Conservation (phyloP, 1,140 invertebrate species). For the Trypoxylus dichotomus region DNA sequence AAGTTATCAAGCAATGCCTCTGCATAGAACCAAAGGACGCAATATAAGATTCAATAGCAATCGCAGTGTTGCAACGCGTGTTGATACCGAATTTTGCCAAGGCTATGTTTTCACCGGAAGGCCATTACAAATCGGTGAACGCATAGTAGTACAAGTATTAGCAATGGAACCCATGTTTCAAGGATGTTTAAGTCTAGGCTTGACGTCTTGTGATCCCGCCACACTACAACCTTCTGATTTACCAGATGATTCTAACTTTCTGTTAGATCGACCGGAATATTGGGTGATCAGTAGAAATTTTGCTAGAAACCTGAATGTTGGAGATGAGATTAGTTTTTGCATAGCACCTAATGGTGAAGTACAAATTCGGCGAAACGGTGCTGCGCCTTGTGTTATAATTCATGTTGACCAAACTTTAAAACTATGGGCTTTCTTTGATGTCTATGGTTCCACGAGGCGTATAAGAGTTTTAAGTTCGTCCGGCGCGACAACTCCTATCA, state of each 20-base stretch:
- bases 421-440: constrained; percentile 94
- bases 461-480: constrained; percentile 70
- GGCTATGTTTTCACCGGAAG: constrained; percentile 91
- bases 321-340: constrained; percentile 90
- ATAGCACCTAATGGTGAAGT: constrained; percentile 86
- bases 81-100: constrained; percentile 87
- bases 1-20: constrained; percentile 67
- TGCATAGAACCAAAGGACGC: constrained; percentile 78
- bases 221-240: constrained; percentile 72
- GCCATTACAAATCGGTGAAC: constrained; percentile 83
- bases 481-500: constrained; percentile 51
- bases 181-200: constrained; percentile 85
- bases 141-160: constrained; percentile 83
- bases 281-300: constrained; percentile 96
- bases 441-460: constrained; percentile 91
- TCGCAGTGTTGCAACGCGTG: constrained; percentile 77
- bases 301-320: constrained; percentile 76
- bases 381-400: constrained; percentile 80
- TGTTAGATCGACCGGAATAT: constrained; percentile 94
- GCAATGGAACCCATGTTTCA: constrained; percentile 83
- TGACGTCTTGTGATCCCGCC: constrained; percentile 91
- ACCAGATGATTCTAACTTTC: constrained; percentile 89
- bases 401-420: constrained; percentile 88
- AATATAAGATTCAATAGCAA: constrained; percentile 83
- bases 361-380: constrained; percentile 85